A percentile compares a stretch with the other conserved stretches of the same genome.
Conservation (phyloP, 92 coral and sea anemone genomes). For the Galaxea fascicularis region DNA sequence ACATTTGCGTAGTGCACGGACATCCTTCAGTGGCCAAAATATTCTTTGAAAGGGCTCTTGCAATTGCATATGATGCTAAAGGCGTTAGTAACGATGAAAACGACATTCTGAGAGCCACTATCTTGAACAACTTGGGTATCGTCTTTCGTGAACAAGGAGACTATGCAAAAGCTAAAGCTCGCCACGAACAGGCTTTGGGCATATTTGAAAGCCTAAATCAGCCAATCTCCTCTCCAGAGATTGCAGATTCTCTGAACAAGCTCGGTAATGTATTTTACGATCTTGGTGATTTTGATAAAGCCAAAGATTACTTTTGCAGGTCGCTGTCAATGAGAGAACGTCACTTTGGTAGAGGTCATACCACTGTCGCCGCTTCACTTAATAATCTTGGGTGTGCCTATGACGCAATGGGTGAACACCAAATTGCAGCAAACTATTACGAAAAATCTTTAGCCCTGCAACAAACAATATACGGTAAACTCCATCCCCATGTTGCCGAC, state of each 20-base stretch:
- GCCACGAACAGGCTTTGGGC: background rate
- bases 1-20: background rate
- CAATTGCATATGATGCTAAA: background rate
- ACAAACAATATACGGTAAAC: background rate
- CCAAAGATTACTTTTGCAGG: background rate
- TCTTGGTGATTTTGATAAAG: background rate
- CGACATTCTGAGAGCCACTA: background rate
- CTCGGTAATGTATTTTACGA: slow-evolving; percentile 9
- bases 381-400: slow-evolving; percentile 23
- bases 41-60: slow-evolving; percentile 2
- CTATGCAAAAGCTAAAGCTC: slow-evolving; percentile 1
- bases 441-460: slow-evolving; percentile 5
- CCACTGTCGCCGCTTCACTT: slow-evolving; percentile 3
- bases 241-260: slow-evolving; percentile 19
- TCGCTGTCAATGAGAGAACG: slow-evolving; percentile 12
- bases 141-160: background rate
- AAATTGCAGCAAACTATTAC: slow-evolving; percentile 3
- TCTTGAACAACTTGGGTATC: background rate
- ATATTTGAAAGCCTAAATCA: background rate
- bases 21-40: background rate
- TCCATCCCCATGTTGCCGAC: slow-evolving; percentile 8
- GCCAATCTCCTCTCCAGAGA: background rate
- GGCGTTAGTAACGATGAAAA: background rate
- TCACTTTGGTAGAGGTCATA: background rate
- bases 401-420: slow-evolving; percentile 4